A percentile compares a stretch with the other conserved stretches of the same genome.
These are phyloP conservation scores for Microdon myrmicae DNA, from an alignment of 2,888 invertebrate species.

Conservation along the genomic window DNA sequence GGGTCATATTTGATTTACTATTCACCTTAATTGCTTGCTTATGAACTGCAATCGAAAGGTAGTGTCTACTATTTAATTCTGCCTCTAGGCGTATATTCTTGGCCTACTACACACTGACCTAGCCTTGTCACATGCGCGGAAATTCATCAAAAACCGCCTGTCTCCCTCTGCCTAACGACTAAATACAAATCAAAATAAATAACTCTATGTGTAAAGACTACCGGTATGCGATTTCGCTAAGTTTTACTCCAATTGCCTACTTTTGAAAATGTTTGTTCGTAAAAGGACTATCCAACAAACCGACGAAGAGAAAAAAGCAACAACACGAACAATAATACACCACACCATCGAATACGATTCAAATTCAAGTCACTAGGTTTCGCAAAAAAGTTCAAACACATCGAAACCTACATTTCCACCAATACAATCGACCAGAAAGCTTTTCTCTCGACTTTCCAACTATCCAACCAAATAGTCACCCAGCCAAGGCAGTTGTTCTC, in stretches of 20 bases:
- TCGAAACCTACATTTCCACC: too few species aligned
- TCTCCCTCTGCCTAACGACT: constrained; percentile 5
- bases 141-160: constrained; percentile 24
- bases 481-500: constrained; percentile 13
- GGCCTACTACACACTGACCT: constrained; percentile 44
- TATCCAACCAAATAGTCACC: too few species aligned
- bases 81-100: constrained; percentile 24
- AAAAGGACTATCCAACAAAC: too few species aligned
- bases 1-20: constrained; percentile 39
- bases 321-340: neutral
- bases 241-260: constrained; percentile 16
- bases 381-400: constrained; percentile 33
- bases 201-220: constrained; percentile 9
- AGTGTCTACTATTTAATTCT: constrained; percentile 30
- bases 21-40: constrained; percentile 23
- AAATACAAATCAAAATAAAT: constrained; percentile 8
- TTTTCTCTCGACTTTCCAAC: too few species aligned
- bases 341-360: constrained; percentile 1
- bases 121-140: constrained; percentile 44
- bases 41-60: constrained; percentile 28
- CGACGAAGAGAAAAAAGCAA: constrained; percentile 26
- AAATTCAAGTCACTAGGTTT: constrained; percentile 35
- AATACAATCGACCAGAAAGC: too few species aligned
- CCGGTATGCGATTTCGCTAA: constrained; percentile 10
- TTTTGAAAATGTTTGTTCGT: constrained; percentile 18